phyloP scores from a whole-genome alignment of 2,113 vertebrate species.

The Abramis brama region DNA sequence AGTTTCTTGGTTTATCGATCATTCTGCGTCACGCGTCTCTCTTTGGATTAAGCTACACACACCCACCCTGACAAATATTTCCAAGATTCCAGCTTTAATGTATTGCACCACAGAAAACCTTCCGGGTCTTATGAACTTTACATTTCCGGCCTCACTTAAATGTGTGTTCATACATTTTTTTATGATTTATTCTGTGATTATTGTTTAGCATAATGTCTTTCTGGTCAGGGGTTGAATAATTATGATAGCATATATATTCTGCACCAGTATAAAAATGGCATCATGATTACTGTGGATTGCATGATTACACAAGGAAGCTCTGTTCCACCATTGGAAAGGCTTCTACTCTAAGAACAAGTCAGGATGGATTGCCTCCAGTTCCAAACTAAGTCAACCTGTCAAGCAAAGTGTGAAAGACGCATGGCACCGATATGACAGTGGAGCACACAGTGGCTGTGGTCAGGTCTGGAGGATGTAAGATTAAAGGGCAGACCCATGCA shows the following conservation, averaged over 20 bases:
- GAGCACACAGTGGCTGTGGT: slow-evolving; percentile 1
- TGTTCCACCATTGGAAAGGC: not conserved
- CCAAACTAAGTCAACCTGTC: not conserved
- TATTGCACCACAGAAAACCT: not conserved
- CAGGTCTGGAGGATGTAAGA: slow-evolving; percentile 21
- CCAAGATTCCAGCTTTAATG: not conserved
- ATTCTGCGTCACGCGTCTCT: too few species aligned
- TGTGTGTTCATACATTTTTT: too few species aligned
- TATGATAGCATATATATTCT: too few species aligned
- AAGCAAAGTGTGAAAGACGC: not conserved
- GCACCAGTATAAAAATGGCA: too few species aligned
- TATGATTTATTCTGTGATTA: too few species aligned
- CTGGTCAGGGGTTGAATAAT: too few species aligned
- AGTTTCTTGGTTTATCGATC: too few species aligned
- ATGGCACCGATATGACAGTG: not conserved
- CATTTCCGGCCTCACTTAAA: too few species aligned
- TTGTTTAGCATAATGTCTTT: too few species aligned
- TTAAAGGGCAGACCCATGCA: slow-evolving; percentile 59
- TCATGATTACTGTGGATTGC: too few species aligned
- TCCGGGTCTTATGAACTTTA: too few species aligned
- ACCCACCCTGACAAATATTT: not conserved
- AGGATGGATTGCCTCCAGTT: not conserved
- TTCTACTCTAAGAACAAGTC: not conserved
- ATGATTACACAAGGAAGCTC: not conserved
- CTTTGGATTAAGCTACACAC: too few species aligned